These are phyloP conservation scores for Andrena marginata DNA, from an alignment of 2,888 invertebrate species.

Conservation along the genomic window DNA sequence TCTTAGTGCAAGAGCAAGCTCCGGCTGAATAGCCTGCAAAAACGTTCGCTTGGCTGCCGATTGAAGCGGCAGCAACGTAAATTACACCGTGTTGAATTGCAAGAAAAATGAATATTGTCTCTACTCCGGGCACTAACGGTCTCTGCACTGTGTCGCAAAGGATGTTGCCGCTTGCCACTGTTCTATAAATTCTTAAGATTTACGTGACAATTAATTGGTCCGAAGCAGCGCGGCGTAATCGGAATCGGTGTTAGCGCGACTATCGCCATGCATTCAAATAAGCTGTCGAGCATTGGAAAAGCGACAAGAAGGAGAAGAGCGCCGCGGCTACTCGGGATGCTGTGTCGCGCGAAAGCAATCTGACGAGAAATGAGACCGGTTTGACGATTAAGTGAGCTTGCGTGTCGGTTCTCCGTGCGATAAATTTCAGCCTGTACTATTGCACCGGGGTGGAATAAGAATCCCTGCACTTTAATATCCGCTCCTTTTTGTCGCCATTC, in stretches of 20 bases:
- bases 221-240: conserved; percentile 47
- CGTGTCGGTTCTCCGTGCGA: conserved; percentile 49
- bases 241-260: conserved; percentile 33
- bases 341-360: conserved; percentile 42
- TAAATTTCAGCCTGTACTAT: conserved; percentile 45
- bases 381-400: conserved; percentile 59
- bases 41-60: background rate
- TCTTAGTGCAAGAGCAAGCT: no score
- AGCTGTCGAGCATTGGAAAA: conserved; percentile 47
- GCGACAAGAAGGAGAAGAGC: conserved; percentile 16
- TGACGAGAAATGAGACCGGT: conserved; percentile 68
- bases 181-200: conserved; percentile 43
- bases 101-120: conserved; percentile 2
- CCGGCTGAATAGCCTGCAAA: no score
- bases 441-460: conserved; percentile 21
- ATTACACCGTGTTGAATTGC: background rate
- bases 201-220: conserved; percentile 50
- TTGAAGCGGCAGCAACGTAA: background rate
- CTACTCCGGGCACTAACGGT: background rate
- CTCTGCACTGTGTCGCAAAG: background rate
- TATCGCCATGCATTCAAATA: conserved; percentile 44
- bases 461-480: conserved; percentile 17
- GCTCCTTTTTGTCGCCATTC: background rate
- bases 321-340: conserved; percentile 21
- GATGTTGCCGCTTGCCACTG: background rate